phyloP scores from a whole-genome alignment of 23 tunicate genomes.

The Trididemnum nubilum region DNA sequence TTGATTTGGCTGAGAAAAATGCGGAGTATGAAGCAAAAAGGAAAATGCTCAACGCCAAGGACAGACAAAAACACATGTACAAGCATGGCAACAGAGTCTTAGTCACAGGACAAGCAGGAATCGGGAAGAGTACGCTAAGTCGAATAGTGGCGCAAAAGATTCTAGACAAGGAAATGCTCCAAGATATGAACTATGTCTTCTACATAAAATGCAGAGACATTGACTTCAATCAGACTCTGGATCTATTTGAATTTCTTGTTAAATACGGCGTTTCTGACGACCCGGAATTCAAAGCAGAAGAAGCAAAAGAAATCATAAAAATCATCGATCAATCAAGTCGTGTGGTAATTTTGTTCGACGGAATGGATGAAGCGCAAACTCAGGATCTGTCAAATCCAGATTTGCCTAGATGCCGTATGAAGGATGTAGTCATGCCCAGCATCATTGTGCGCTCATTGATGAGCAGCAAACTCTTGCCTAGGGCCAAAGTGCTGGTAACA shows the following conservation, averaged over 20 bases:
- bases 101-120: slow-evolving; percentile 51
- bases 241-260: slow-evolving; percentile 34
- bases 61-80: background rate
- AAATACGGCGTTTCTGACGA: slow-evolving; percentile 42
- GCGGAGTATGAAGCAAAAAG: slow-evolving; percentile 24
- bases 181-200: slow-evolving; percentile 9
- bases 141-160: slow-evolving; percentile 23
- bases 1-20: slow-evolving; percentile 21
- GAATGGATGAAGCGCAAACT: slow-evolving; percentile 52
- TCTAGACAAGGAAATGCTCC: slow-evolving; percentile 20
- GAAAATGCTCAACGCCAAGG: background rate
- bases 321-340: background rate
- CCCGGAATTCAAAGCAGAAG: background rate
- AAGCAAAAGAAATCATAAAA: slow-evolving; percentile 9
- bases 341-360: slow-evolving; percentile 35
- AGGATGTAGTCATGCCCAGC: slow-evolving; percentile 15
- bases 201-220: slow-evolving; percentile 39
- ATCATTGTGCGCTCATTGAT: slow-evolving; percentile 24
- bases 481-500: slow-evolving; percentile 53
- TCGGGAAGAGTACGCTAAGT: slow-evolving; percentile 44
- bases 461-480: slow-evolving; percentile 39
- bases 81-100: slow-evolving; percentile 46
- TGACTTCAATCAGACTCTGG: slow-evolving; percentile 27
- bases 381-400: background rate
- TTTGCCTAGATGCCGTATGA: background rate